Evolutionary conservation across 2,797 vertebrate genomes (phyloP), one percentile per base, ranked within the genome.

Genomic region (Sparidentex hasta): DNA sequence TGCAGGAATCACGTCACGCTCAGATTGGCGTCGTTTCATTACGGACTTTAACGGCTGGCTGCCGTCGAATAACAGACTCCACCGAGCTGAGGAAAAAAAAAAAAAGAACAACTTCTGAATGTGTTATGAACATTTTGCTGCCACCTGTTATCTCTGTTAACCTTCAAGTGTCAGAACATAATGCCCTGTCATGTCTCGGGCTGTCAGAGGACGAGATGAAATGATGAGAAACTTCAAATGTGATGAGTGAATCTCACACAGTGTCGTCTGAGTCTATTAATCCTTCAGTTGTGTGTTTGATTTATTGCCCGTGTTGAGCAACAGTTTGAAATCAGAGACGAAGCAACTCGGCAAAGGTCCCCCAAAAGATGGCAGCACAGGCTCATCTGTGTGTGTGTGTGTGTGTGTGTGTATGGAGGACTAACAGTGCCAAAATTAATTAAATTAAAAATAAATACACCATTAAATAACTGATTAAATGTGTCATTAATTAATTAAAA

Each of bases 1-100:
- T 61, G 48, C 54, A 59, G 69, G 76, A 81, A 85, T 90, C 76
- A 67, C 51, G 11, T 18, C 47, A 4, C 3, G 48, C 82, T 81
- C 57, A 72, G 46, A 65, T 58, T 70, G 67, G 33, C 65, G 46
- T 80, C 55, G 69, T 80, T 84, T 81, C 76, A 87, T 88, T 75
- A 78, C 8, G 41, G 56, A 59, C 68, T 69, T 76, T 73, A 86
- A 83, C 61, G 70, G 65, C 83, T 88, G 86, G 71, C 86, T 92
- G 88, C 80, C 55, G 83, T 70, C 55, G 64, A 91, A 92, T 92
- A 90, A 82, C 84, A 86, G 67, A 85, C 84, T 91, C 59, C 80
- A 33, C 23, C 0, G 47, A 86, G 90, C 85, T 79, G 86, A 93
- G 90, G 86, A 71, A 89, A 90, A 85, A 85, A 79, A 79, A 73